These are phyloP conservation scores for Cyprinodon diabolis DNA, from an alignment of 2,797 vertebrate species.

Conservation along the genomic window DNA sequence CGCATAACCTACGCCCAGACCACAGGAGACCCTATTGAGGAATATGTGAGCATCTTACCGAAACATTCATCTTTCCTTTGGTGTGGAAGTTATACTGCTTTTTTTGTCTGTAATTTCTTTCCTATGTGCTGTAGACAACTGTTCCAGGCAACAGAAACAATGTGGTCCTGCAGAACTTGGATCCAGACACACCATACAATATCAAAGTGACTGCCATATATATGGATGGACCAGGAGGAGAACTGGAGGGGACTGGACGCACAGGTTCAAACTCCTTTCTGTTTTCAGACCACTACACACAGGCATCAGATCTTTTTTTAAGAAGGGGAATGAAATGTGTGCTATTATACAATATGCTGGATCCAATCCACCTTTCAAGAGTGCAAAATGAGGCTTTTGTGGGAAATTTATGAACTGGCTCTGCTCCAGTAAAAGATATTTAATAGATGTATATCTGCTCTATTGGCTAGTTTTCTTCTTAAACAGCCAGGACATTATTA, in stretches of 20 bases:
- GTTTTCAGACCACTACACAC: background rate
- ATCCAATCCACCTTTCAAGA: constrained; percentile 24
- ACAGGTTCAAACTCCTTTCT: constrained; percentile 81
- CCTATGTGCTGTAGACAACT: constrained; percentile 81
- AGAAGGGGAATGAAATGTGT: background rate
- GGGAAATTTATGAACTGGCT: constrained; percentile 56
- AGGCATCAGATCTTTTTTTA: background rate
- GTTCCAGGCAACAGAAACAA: constrained; percentile 94
- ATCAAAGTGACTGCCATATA: constrained; percentile 93
- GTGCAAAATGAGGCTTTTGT: constrained; percentile 44
- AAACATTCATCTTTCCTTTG: background rate
- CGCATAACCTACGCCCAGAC: constrained; percentile 92
- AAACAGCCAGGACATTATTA: constrained; percentile 46
- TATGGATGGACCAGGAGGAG: constrained; percentile 90
- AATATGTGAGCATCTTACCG: constrained; percentile 85
- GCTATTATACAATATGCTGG: background rate
- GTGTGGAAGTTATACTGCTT: background rate
- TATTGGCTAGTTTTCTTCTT: constrained; percentile 41
- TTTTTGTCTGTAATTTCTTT: background rate
- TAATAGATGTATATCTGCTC: constrained; percentile 26
- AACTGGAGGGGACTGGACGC: constrained; percentile 89
- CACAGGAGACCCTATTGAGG: constrained; percentile 93
- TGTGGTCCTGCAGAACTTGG: constrained; percentile 89
- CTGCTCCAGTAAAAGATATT: constrained; percentile 34
- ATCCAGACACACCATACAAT: constrained; percentile 93